Evolutionary conservation across 2,797 vertebrate species (phyloP).

Genomic region (Protonibea diacanthus): DNA sequence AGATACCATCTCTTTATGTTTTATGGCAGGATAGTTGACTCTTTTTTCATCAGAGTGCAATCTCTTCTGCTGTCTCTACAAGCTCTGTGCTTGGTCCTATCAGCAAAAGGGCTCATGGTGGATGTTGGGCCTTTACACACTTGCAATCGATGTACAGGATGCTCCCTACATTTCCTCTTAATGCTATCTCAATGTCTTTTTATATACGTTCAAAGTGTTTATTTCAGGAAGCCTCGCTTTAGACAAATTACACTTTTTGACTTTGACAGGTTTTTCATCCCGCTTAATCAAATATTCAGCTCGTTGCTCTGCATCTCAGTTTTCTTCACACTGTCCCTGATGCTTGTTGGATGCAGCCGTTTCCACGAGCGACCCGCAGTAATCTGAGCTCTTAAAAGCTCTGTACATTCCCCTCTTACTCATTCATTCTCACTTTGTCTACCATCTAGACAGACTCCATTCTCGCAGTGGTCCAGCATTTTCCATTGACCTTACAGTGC

Average conservation of each 20-base stretch:
- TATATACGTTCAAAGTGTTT: neutral
- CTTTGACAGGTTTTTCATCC: neutral
- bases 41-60: constrained; percentile 51
- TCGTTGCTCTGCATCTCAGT: constrained; percentile 23
- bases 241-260: constrained; percentile 13
- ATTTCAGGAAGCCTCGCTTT: neutral
- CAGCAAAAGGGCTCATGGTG: constrained; percentile 24
- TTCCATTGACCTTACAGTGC: constrained; percentile 82
- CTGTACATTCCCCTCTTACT: constrained; percentile 56
- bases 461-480: constrained; percentile 70
- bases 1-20: constrained; percentile 66
- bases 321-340: constrained; percentile 26
- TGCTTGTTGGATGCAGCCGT: constrained; percentile 55
- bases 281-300: constrained; percentile 19
- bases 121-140: constrained; percentile 17
- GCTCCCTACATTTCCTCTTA: neutral
- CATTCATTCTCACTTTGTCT: constrained; percentile 68
- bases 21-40: constrained; percentile 51
- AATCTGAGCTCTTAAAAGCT: constrained; percentile 80
- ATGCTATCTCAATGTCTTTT: neutral
- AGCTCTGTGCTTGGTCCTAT: constrained; percentile 20
- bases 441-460: constrained; percentile 58
- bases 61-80: constrained; percentile 32
- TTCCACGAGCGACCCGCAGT: constrained; percentile 50
- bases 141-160: constrained; percentile 34